Conservation (phyloP, 2,888 invertebrate species). For the Drosophila monieri region DNA sequence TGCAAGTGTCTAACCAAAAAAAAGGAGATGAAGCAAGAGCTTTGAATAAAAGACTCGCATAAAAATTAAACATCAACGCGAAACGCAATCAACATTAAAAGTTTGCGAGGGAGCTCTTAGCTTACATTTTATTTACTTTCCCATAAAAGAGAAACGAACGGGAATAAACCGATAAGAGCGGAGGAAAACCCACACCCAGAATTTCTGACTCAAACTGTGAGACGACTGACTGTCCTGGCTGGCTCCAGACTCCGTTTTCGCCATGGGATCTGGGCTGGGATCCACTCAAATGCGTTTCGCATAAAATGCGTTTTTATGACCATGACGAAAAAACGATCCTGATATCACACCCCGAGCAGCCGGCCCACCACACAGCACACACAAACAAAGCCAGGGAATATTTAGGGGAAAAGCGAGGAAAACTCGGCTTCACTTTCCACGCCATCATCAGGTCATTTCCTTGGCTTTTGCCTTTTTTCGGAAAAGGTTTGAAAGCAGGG, state of each 20-base stretch:
- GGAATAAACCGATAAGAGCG: constrained; percentile 43
- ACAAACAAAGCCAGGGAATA: constrained; percentile 22
- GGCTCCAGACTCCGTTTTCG: constrained; percentile 23
- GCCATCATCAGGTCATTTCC: constrained; percentile 70
- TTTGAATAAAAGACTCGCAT: constrained; percentile 52
- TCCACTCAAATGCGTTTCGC: constrained; percentile 73
- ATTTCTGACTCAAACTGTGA: constrained; percentile 10
- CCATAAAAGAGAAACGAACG: constrained; percentile 62
- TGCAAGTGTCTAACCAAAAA: background rate
- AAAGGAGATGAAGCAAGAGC: constrained; percentile 6
- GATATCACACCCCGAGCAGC: constrained; percentile 51
- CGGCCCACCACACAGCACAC: constrained; percentile 42
- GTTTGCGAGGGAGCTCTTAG: constrained; percentile 62
- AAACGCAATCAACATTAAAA: constrained; percentile 77
- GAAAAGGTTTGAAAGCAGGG: constrained; percentile 10
- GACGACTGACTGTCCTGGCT: background rate
- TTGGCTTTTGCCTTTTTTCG: background rate
- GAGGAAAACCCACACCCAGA: constrained; percentile 14
- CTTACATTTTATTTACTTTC: constrained; percentile 70
- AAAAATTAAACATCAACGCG: constrained; percentile 74
- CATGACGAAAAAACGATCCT: constrained; percentile 75
- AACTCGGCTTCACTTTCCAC: constrained; percentile 50
- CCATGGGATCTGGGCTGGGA: constrained; percentile 21
- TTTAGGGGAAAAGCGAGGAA: constrained; percentile 10
- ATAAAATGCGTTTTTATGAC: constrained; percentile 81